A percentile compares a stretch with the other conserved stretches of the same genome.
phyloP scores from a whole-genome alignment of 1,140 invertebrate genomes.

The Magallana gigas region DNA sequence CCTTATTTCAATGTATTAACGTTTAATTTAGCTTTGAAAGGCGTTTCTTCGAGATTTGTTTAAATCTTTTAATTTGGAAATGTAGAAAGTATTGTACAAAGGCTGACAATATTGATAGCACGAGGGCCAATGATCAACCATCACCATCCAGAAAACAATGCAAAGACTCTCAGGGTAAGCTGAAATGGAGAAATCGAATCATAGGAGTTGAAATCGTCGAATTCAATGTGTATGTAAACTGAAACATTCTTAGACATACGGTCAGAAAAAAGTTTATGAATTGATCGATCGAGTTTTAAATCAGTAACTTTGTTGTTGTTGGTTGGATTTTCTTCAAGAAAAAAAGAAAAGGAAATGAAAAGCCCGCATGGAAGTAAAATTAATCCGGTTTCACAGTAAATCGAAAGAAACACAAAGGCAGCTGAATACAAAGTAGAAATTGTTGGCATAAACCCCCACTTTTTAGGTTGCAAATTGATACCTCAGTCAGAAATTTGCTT shows the following conservation, averaged over 20 bases:
- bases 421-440: not conserved
- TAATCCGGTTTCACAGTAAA: conserved; percentile 5
- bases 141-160: too few relatives aligned
- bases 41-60: too few relatives aligned
- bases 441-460: not conserved
- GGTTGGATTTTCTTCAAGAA: not conserved
- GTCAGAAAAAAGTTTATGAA: not conserved
- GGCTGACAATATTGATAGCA: too few relatives aligned
- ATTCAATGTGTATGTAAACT: not conserved
- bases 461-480: not conserved
- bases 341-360: not conserved
- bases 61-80: too few relatives aligned
- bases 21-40: too few relatives aligned
- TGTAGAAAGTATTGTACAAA: too few relatives aligned
- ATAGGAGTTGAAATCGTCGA: too few relatives aligned
- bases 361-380: conserved; percentile 4
- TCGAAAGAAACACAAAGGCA: not conserved
- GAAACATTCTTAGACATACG: not conserved
- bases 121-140: too few relatives aligned
- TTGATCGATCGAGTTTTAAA: not conserved
- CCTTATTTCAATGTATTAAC: too few relatives aligned
- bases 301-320: too few relatives aligned
- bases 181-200: too few relatives aligned
- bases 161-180: too few relatives aligned
- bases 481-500: not conserved